Evolutionary conservation across 1,140 invertebrate genomes (phyloP).

Genomic region (Theocolax elegans): DNA sequence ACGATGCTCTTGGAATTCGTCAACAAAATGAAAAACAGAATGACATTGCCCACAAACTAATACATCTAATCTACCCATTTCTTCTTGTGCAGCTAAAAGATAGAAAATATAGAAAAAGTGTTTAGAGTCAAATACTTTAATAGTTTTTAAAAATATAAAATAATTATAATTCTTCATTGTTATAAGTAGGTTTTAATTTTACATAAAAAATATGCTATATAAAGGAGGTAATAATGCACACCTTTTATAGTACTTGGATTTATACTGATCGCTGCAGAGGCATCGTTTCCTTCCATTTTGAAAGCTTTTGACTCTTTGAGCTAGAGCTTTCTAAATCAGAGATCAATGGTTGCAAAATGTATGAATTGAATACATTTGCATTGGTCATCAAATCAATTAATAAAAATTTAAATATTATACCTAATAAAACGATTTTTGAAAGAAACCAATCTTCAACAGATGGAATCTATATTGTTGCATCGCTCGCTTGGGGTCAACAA

Average conservation of each 20-base stretch:
- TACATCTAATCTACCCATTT: slow-evolving; percentile 79
- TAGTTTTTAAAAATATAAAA: not conserved
- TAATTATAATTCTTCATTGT: no score
- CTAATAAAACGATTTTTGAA: no score
- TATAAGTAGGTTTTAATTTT: not conserved
- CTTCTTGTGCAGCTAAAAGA: slow-evolving; percentile 75
- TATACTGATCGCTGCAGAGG: slow-evolving; percentile 75
- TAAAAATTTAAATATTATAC: not conserved
- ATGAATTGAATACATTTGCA: no score
- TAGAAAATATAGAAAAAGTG: not conserved
- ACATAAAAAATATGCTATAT: no score
- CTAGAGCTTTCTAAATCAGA: slow-evolving; percentile 11
- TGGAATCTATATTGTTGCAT: slow-evolving; percentile 20
- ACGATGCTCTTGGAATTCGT: slow-evolving; percentile 78
- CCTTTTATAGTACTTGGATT: slow-evolving; percentile 76
- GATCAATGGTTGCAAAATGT: not conserved
- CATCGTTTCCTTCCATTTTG: slow-evolving; percentile 65
- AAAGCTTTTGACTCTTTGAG: slow-evolving; percentile 14
- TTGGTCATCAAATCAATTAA: not conserved
- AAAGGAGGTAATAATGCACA: slow-evolving; percentile 58
- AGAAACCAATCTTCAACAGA: slow-evolving; percentile 11
- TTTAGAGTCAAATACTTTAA: not conserved
- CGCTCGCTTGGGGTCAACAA: not conserved
- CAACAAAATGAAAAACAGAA: slow-evolving; percentile 80
- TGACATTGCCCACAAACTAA: slow-evolving; percentile 84